phyloP scores from a whole-genome alignment of 2,113 vertebrate species.

The Anguilla rostrata region DNA sequence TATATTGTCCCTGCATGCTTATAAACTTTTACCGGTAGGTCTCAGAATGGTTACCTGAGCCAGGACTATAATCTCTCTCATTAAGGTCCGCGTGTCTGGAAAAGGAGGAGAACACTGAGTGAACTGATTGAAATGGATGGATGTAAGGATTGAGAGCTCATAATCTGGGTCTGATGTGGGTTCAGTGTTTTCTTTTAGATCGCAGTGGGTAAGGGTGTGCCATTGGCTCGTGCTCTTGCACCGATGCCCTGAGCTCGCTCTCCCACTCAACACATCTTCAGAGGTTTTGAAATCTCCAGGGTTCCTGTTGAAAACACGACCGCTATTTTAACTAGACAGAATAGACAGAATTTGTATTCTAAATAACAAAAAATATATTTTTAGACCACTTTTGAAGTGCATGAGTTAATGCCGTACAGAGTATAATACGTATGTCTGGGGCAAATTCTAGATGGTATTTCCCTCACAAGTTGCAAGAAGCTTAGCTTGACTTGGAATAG shows the following conservation, averaged over 20 bases:
- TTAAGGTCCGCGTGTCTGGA: not conserved
- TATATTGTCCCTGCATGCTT: not conserved
- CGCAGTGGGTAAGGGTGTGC: no score
- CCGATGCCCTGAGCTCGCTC: no score
- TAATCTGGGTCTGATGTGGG: no score
- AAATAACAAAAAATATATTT: no score
- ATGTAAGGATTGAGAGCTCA: no score
- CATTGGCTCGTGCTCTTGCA: no score
- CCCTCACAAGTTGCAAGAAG: not conserved
- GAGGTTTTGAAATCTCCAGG: not conserved
- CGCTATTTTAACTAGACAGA: not conserved
- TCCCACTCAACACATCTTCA: not conserved
- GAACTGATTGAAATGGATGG: not conserved
- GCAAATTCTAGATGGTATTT: not conserved
- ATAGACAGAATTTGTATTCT: no score
- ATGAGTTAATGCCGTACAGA: not conserved
- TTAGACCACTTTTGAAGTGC: not conserved
- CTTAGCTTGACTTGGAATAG: not conserved
- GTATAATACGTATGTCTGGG: not conserved
- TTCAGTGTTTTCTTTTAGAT: no score
- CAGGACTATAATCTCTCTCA: not conserved
- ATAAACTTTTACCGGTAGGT: no score
- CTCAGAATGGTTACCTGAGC: not conserved
- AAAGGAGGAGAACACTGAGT: not conserved
- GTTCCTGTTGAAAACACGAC: not conserved